Base-by-base conservation (phyloP, 1,140 invertebrate species). In the Neodiprion virginianus region DNA sequence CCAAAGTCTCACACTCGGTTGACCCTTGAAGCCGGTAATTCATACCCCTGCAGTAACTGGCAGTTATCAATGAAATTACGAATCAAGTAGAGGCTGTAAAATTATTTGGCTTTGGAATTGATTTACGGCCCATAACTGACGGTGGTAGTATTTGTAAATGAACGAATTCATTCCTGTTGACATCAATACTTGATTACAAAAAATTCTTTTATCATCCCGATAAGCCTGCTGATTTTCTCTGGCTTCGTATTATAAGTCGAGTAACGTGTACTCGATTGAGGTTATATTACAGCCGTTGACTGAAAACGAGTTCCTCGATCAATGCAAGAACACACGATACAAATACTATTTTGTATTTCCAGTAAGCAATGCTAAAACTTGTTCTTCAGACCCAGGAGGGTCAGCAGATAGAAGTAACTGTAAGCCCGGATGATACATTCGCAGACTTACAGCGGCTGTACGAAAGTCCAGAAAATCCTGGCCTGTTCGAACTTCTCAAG, bases 341-440 rank as follows among this genome's bases (percentile, higher is more conserved):
- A 40, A 40, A 40, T 40, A 40, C 28, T 40, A 40, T 40, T 40
- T 40, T 40, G 28, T 5, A 40, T 3, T 61, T 61, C 53, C 53
- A 61, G 53, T 17, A 8, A 12, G n/a, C 53, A 66, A 74, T 74
- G 74, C 69, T 74, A 9, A 74, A 68, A 28, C 47, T 74, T 23
- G 65, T 74, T 48, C 69, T 74, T 28, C 69, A 74, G 66, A 74
- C 74, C 48, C 69, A 71, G 21, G 74, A 74, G 53, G 74, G 74
- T 23, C 69, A 74, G n/a, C 49, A 71, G 21, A 71, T 74, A n/a
- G 74, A 71, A 71, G 69, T 74, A 17, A 71, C 53, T 14, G 75
- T 82, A 7, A 69, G 75, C 11, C 76, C 74, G 10, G 76, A 81
- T 21, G 81, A 82, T 61, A 82, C 81, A 53, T 80, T 82, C 65